Evolutionary conservation across 2,797 vertebrate species (phyloP).

Genomic region (Scarus forsteni): DNA sequence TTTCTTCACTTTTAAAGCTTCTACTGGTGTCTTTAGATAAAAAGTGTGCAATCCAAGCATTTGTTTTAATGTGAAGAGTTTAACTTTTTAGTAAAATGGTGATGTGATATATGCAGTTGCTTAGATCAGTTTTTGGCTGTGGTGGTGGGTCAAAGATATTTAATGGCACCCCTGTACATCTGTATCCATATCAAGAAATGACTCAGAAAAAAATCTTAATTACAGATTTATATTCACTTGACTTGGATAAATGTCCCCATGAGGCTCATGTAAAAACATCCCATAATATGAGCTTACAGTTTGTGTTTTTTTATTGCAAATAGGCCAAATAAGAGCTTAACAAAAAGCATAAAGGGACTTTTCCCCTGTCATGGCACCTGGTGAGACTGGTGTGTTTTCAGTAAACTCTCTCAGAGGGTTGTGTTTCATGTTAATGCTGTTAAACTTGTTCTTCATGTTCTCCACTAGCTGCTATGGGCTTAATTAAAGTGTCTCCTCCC

Average conservation of each 20-base stretch:
- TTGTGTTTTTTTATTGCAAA: no score
- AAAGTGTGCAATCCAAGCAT: no score
- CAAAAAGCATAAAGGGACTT: no score
- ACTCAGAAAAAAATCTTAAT: neutral
- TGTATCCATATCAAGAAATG: neutral
- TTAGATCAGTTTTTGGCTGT: no score
- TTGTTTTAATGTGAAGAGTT: no score
- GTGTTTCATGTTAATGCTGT: conserved; percentile 64
- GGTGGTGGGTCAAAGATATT: no score
- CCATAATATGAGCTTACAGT: neutral
- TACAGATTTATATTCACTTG: neutral
- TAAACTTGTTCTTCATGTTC: conserved; percentile 75
- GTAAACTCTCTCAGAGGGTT: conserved; percentile 37
- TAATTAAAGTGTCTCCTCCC: conserved; percentile 5
- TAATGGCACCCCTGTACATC: no score
- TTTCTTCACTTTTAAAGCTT: no score
- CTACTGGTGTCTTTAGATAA: no score
- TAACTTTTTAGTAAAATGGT: no score
- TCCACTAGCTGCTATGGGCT: neutral
- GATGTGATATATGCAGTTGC: no score
- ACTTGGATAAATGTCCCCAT: neutral
- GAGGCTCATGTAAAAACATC: neutral
- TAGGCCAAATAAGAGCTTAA: no score
- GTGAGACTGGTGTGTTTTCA: conserved; percentile 49
- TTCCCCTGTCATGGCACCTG: neutral